Percentiles rank a stretch among this genome's conserved stretches.
Conservation (phyloP, 2,888 invertebrate species). For the Pseudoips prasinana region DNA sequence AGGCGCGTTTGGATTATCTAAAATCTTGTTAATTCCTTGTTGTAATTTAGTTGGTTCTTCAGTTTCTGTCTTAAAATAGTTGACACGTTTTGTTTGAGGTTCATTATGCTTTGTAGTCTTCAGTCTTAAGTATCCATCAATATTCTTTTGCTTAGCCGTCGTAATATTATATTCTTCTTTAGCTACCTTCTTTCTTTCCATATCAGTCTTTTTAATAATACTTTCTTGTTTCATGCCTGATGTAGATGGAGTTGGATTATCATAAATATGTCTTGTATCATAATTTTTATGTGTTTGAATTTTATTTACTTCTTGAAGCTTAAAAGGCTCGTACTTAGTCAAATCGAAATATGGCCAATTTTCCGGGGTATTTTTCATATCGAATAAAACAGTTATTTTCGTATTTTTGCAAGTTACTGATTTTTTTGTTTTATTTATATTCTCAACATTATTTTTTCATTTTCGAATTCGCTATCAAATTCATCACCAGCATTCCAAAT, state of each 20-base stretch:
- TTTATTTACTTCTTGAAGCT: conserved; percentile 4
- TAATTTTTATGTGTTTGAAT: conserved; percentile 3
- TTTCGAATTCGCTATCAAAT: too few relatives aligned
- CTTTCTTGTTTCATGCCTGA: conserved; percentile 1
- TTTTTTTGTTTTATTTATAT: too few relatives aligned
- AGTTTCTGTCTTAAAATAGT: too few relatives aligned
- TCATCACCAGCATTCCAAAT: neutral
- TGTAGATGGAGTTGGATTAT: neutral
- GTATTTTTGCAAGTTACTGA: conserved; percentile 1
- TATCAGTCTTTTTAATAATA: conserved; percentile 1
- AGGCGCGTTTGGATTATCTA: too few relatives aligned
- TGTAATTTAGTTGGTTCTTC: too few relatives aligned
- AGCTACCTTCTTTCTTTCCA: neutral
- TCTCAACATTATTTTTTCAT: too few relatives aligned
- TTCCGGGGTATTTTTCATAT: conserved; percentile 8
- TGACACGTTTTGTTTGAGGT: too few relatives aligned
- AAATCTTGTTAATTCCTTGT: too few relatives aligned
- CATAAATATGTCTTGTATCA: conserved; percentile 3
- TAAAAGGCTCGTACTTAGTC: conserved; percentile 2
- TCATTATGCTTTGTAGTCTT: too few relatives aligned
- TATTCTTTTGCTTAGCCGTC: neutral
- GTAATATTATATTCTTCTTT: neutral
- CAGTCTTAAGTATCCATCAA: conserved; percentile 2
- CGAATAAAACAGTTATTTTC: conserved; percentile 3
- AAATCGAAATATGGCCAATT: conserved; percentile 3